A percentile compares a stretch with the other conserved stretches of the same genome.
phyloP scores from a whole-genome alignment of 2,797 vertebrate genomes.

The Xenopus petersii region DNA sequence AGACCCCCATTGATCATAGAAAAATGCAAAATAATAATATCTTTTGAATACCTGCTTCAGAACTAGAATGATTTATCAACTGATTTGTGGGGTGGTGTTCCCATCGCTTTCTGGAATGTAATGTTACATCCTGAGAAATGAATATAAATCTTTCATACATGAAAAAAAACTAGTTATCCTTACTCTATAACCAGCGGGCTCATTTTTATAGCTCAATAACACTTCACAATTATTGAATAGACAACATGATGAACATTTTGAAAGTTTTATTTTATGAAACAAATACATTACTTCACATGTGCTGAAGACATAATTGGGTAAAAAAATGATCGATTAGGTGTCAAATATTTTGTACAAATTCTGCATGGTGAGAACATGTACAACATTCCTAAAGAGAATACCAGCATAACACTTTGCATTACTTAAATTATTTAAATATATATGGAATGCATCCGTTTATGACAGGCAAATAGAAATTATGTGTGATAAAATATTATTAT shows the following conservation, averaged over 20 bases:
- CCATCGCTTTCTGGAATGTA: conserved; percentile 37
- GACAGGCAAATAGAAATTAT: too few species aligned
- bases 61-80: conserved; percentile 33
- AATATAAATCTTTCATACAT: conserved; percentile 42
- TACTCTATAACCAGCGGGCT: conserved; percentile 34
- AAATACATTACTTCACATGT: neutral
- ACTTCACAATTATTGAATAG: conserved; percentile 8
- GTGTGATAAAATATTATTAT: too few species aligned
- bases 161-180: conserved; percentile 26
- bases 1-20: neutral
- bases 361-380: too few species aligned
- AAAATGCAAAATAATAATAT: conserved; percentile 1
- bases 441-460: too few species aligned
- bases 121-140: conserved; percentile 35
- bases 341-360: neutral
- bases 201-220: conserved; percentile 43
- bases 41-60: conserved; percentile 5
- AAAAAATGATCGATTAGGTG: neutral
- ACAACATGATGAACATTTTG: conserved; percentile 10
- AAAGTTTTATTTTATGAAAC: neutral
- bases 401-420: too few species aligned
- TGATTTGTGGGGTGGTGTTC: conserved; percentile 17
- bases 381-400: too few species aligned
- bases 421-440: too few species aligned
- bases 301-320: neutral